Base-by-base conservation (phyloP, 2,888 invertebrate species). In the Philhelius pedissequus region DNA sequence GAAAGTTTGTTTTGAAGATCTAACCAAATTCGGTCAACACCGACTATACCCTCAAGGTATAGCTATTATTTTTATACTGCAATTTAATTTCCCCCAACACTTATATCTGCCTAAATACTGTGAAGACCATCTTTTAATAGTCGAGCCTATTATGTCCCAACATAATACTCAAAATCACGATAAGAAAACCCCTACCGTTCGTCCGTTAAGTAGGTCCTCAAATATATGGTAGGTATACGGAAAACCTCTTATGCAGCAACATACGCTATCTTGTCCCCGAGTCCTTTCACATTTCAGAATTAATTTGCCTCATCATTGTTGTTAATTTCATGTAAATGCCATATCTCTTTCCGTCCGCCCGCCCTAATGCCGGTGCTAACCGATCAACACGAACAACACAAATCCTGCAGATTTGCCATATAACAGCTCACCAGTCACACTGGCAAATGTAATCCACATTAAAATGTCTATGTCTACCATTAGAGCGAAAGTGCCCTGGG, bases 381-480 rank as follows among this genome's bases (percentile, higher is more conserved):
- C 66, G 25, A 78, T 50, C 58, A 77, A 40, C 50, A 18, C 22
- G 50, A 56, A 43, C 77, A n/a, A n/a, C n/a, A n/a, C n/a, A 73
- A 73, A 62, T 79, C 79, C 84, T 18, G 13, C 13, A 66, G 71
- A 45, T 74, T 68, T 52, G 32, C 60, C 35, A 66, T 56, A 13
- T 35, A 32, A 52, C 30, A 22, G 15, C 68, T 60, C 50, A 11
- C 25, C 30, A 35, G 22, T n/a, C n/a, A 35, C 22, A 20, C 32
- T 78, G 50, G 43, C 70, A 38, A 62, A 62, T 80, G 80, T 84
- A 79, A 84, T 75, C 84, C 71, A 84, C 79, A 80, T 84, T 84
- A 84, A 76, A 76, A 68, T 76, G 84, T 84, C 80, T 70, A 68
- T 76, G 84, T 84, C 80, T 70, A 27, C 80, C 71, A 70, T 50